A percentile compares a stretch with the other conserved stretches of the same genome.
These are phyloP conservation scores for Antitype chi DNA, from an alignment of 2,888 invertebrate species.

Conservation along the genomic window DNA sequence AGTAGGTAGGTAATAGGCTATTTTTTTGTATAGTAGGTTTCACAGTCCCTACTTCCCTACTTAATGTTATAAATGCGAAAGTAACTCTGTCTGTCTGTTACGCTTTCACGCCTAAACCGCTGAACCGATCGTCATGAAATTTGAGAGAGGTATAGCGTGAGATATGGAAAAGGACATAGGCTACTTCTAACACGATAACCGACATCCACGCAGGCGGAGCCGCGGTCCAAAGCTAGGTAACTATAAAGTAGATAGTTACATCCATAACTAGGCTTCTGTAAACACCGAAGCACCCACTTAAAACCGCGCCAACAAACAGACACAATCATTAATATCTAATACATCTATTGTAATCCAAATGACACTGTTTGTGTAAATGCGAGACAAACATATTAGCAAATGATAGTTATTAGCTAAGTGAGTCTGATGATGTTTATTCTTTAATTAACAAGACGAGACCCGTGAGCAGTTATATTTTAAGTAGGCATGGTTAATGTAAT, in stretches of 20 bases:
- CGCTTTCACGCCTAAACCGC: too few relatives aligned
- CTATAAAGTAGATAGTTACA: background rate
- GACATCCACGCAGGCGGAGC: too few relatives aligned
- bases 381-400: conserved; percentile 65
- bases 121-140: too few relatives aligned
- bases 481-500: conserved; percentile 9
- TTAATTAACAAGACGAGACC: conserved; percentile 41
- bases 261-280: background rate
- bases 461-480: conserved; percentile 9
- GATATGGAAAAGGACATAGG: too few relatives aligned
- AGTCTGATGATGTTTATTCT: conserved; percentile 45
- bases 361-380: conserved; percentile 35
- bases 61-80: too few relatives aligned
- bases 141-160: too few relatives aligned
- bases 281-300: background rate
- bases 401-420: conserved; percentile 61
- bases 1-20: too few relatives aligned
- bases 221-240: background rate
- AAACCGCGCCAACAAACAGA: conserved; percentile 28
- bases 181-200: too few relatives aligned
- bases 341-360: conserved; percentile 30
- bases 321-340: conserved; percentile 39
- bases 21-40: too few relatives aligned
- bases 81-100: too few relatives aligned
- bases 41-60: too few relatives aligned